phyloP scores from a whole-genome alignment of 2,113 vertebrate species.

The Echinops telfairi region DNA sequence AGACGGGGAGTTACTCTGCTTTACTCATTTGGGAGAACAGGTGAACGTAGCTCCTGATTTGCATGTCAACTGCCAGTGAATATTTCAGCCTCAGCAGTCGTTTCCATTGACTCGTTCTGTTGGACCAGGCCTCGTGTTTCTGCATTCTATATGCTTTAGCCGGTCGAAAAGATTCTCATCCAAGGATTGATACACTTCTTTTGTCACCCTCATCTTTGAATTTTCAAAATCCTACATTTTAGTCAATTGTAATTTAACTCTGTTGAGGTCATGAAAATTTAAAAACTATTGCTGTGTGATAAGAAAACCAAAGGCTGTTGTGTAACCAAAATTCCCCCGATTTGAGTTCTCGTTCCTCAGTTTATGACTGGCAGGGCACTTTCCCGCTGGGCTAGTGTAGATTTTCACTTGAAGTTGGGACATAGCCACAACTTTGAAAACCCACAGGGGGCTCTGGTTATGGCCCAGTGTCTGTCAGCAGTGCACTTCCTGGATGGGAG shows the following conservation, averaged over 20 bases:
- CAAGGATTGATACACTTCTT: not conserved
- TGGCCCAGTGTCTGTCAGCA: too few relatives aligned
- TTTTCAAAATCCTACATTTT: conserved; percentile 1
- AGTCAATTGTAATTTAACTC: conserved; percentile 33
- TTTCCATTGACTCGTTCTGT: not conserved
- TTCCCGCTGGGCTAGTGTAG: not conserved
- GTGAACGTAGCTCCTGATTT: conserved; percentile 82
- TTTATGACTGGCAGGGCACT: not conserved
- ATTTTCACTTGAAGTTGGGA: not conserved
- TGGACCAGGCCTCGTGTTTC: conserved; percentile 27
- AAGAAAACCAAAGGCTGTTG: not conserved
- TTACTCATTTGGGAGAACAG: conserved; percentile 91
- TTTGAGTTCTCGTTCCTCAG: not conserved
- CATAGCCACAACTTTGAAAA: not conserved
- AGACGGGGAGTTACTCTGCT: conserved; percentile 92
- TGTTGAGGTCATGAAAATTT: not conserved
- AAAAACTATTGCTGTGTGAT: conserved; percentile 22
- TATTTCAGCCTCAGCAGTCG: conserved; percentile 19
- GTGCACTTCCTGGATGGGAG: not conserved
- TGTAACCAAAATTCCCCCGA: not conserved
- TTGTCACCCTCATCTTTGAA: not conserved
- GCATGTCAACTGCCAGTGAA: not conserved
- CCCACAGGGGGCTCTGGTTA: not conserved
- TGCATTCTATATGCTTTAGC: not conserved
- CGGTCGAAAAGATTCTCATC: not conserved